Evolutionary conservation across 2,113 vertebrate genomes (phyloP).

Genomic region (Circaetus gallicus): DNA sequence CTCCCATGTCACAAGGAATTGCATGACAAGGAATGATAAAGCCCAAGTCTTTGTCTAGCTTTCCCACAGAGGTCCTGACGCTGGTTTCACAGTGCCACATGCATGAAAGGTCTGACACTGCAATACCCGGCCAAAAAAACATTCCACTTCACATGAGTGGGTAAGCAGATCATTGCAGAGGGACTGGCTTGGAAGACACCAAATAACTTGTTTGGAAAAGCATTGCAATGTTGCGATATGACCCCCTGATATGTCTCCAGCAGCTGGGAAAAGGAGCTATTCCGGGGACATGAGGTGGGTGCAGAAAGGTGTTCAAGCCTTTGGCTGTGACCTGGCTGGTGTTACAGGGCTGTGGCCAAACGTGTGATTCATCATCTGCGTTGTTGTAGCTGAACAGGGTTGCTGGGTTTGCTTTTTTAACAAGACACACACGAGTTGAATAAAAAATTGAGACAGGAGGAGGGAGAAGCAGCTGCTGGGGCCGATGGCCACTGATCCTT

Average conservation of each 20-base stretch:
- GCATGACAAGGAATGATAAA: neutral
- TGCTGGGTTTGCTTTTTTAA: neutral
- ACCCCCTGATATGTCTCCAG: neutral
- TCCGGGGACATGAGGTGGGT: neutral
- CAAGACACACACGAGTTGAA: neutral
- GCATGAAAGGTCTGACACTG: neutral
- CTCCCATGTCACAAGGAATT: neutral
- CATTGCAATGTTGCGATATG: rapidly evolving
- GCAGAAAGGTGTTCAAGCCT: neutral
- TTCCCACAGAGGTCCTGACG: neutral
- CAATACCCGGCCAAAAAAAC: neutral
- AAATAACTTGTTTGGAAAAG: neutral
- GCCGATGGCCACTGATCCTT: neutral
- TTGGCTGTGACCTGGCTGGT: rapidly evolving
- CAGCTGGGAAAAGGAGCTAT: neutral
- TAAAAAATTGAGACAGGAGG: conserved; percentile 4
- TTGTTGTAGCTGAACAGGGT: neutral
- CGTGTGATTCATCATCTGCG: neutral
- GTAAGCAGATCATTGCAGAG: neutral
- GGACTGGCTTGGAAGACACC: neutral
- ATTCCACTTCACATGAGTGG: rapidly evolving
- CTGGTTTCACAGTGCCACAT: neutral
- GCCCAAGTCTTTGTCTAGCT: neutral
- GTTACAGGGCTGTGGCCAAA: neutral
- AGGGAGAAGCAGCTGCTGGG: conserved; percentile 11